These are phyloP conservation scores for Troilus luridus DNA, from an alignment of 2,888 invertebrate genomes.

Conservation along the genomic window DNA sequence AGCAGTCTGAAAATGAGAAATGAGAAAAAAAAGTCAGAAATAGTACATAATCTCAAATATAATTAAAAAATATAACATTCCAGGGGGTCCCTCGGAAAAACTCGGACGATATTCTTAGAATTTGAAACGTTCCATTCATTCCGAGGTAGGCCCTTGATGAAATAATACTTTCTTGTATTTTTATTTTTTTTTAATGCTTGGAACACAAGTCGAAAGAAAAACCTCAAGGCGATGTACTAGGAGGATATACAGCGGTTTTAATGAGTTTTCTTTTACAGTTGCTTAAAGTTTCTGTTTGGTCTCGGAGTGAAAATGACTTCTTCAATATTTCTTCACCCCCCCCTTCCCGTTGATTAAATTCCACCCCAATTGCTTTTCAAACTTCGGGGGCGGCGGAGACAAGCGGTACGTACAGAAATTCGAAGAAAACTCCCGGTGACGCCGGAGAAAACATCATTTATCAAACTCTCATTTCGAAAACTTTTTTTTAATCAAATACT, in stretches of 20 bases:
- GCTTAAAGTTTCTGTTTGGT: conserved; percentile 48
- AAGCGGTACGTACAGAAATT: conserved; percentile 27
- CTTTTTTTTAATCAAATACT: background rate
- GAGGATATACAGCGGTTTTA: conserved; percentile 41
- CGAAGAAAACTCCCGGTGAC: background rate
- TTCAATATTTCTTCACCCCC: conserved; percentile 30
- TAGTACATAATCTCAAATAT: background rate
- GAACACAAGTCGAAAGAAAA: conserved; percentile 11
- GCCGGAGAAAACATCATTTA: background rate
- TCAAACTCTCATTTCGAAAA: background rate
- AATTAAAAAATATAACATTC: background rate
- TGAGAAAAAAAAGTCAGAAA: background rate
- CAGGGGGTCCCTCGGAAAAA: background rate
- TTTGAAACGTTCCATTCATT: conserved; percentile 22
- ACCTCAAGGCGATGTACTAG: background rate
- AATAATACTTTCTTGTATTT: background rate
- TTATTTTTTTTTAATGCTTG: background rate
- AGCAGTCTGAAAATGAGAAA: background rate
- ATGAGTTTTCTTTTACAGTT: conserved; percentile 48
- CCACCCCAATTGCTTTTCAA: conserved; percentile 8
- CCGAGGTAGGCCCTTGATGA: background rate
- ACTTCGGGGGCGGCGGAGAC: background rate
- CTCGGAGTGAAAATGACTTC: conserved; percentile 47
- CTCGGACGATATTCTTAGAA: background rate
- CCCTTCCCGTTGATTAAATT: background rate